phyloP scores from a whole-genome alignment of 2,888 invertebrate species.

The Brenthis daphne region DNA sequence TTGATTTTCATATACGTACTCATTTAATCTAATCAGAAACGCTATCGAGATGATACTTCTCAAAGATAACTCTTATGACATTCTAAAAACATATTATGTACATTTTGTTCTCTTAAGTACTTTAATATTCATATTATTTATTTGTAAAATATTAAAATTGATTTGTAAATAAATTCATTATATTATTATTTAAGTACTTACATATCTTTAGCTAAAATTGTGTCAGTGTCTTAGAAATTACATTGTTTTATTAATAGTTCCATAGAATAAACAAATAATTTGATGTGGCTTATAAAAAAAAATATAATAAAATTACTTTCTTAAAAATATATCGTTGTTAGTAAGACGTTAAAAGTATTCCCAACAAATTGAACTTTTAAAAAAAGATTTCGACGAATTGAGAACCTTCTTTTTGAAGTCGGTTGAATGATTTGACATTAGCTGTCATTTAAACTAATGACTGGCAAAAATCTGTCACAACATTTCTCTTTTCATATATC shows the following conservation, averaged over 20 bases:
- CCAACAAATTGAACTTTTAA: not conserved
- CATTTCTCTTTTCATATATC: constrained; percentile 26
- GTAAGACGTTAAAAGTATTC: not conserved
- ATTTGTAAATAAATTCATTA: no score
- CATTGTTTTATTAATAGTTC: no score
- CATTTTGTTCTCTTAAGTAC: constrained; percentile 4
- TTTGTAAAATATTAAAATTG: no score
- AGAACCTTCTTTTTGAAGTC: no score
- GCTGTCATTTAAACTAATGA: constrained; percentile 16
- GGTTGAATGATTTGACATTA: not conserved
- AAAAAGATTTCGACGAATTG: no score
- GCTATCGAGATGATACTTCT: constrained; percentile 16
- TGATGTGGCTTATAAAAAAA: no score
- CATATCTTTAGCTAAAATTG: no score
- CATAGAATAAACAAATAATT: no score
- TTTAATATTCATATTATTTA: not conserved
- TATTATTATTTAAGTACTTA: no score
- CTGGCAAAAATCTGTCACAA: constrained; percentile 20
- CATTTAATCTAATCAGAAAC: constrained; percentile 16
- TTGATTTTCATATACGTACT: constrained; percentile 7
- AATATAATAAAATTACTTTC: no score
- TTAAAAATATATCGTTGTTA: no score
- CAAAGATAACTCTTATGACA: constrained; percentile 12
- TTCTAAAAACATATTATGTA: not conserved
- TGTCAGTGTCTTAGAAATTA: no score